Percentiles rank a stretch among this genome's conserved stretches.
Conservation (phyloP, 2,888 invertebrate species). For the Cyclophora albipunctata region DNA sequence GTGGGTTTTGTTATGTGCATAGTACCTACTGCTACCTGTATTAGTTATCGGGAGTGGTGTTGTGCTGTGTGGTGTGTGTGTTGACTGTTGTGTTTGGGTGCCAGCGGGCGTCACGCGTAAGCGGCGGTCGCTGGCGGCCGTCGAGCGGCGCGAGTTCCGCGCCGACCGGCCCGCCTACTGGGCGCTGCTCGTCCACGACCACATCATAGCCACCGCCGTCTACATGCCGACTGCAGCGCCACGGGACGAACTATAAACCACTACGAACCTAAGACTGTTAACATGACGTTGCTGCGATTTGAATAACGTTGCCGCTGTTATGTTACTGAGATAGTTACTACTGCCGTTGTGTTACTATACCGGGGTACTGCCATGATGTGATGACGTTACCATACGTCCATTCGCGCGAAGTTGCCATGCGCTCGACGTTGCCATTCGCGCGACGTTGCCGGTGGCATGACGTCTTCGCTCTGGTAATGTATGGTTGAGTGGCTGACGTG, state of each 20-base stretch:
- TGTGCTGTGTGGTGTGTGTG: slow-evolving; percentile 10
- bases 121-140: slow-evolving; percentile 33
- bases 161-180: slow-evolving; percentile 53
- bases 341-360: too few species aligned
- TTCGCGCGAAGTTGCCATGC: too few species aligned
- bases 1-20: too few species aligned
- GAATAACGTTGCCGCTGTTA: too few species aligned
- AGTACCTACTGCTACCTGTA: too few species aligned
- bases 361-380: background rate
- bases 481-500: slow-evolving; percentile 4
- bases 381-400: background rate
- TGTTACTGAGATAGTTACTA: too few species aligned
- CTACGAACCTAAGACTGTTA: background rate
- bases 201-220: slow-evolving; percentile 27
- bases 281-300: too few species aligned
- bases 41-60: slow-evolving; percentile 2
- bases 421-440: too few species aligned
- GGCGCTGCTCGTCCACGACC: slow-evolving; percentile 31
- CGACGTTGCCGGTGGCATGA: too few species aligned
- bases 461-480: background rate
- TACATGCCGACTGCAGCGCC: slow-evolving; percentile 23
- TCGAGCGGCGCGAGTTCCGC: slow-evolving; percentile 26
- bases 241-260: slow-evolving; percentile 42
- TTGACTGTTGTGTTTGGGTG: slow-evolving; percentile 20
- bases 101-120: slow-evolving; percentile 13